Percentiles rank a stretch among this genome's conserved stretches.
Evolutionary conservation across 2,888 invertebrate genomes (phyloP).

Genomic region (Xestia rhomboidea): DNA sequence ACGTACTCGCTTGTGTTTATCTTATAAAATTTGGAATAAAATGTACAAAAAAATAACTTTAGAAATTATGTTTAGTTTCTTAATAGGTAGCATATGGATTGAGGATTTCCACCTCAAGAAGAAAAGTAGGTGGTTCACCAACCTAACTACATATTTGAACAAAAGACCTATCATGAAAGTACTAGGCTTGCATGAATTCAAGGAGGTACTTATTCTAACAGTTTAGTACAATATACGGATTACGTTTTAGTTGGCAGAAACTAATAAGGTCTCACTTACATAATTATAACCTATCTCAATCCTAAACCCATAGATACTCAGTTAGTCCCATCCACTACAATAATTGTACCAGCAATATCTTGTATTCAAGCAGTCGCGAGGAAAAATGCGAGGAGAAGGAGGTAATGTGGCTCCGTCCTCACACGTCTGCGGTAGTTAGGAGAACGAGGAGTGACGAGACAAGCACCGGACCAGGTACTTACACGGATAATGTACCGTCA

Average conservation of each 20-base stretch:
- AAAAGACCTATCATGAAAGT: not conserved
- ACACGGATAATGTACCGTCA: constrained; percentile 20
- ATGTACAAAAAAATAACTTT: not conserved
- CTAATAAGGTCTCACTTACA: not conserved
- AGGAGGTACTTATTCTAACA: not conserved
- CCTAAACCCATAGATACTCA: not conserved
- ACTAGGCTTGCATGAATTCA: not conserved
- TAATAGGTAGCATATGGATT: not conserved
- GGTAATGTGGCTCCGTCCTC: constrained; percentile 26
- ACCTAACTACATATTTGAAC: not conserved
- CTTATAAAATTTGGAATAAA: not conserved
- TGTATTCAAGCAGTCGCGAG: not conserved
- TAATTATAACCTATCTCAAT: not conserved
- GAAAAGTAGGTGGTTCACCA: not conserved
- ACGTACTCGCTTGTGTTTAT: not conserved
- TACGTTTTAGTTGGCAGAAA: not conserved
- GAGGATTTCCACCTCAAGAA: not conserved
- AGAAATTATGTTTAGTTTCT: not conserved
- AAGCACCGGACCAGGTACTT: constrained; percentile 2
- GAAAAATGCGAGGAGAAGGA: no score
- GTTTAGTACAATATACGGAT: not conserved
- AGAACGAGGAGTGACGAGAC: constrained; percentile 52
- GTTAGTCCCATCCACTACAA: not conserved
- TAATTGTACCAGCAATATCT: constrained; percentile 1
- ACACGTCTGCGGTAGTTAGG: constrained; percentile 30